These are phyloP conservation scores for Ligdia adustata DNA, from an alignment of 2,888 invertebrate species.

Conservation along the genomic window DNA sequence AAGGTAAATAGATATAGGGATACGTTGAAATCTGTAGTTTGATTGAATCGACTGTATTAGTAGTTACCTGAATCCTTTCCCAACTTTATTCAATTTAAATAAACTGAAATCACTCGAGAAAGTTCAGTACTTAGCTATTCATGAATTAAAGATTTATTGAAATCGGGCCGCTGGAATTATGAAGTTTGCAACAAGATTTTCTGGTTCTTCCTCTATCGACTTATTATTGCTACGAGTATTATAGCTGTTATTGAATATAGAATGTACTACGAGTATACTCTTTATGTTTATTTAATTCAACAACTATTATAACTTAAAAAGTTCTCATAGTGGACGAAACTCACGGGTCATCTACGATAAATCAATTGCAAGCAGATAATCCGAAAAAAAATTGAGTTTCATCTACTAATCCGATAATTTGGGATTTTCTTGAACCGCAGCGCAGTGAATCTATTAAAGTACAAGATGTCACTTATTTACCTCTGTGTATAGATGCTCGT, in stretches of 20 bases:
- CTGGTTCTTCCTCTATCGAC: conserved; percentile 29
- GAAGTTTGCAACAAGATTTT: conserved; percentile 36
- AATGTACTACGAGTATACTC: background rate
- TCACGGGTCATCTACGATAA: too few relatives aligned
- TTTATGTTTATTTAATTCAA: too few relatives aligned
- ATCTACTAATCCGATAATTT: too few relatives aligned
- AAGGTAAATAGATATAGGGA: too few relatives aligned
- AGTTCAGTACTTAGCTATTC: conserved; percentile 11
- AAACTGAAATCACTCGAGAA: conserved; percentile 16
- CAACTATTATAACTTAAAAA: too few relatives aligned
- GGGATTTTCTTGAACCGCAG: too few relatives aligned
- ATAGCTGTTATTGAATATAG: background rate
- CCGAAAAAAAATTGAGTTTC: too few relatives aligned
- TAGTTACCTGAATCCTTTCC: conserved; percentile 3
- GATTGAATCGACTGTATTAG: too few relatives aligned
- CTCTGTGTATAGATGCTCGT: conserved; percentile 79
- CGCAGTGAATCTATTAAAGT: too few relatives aligned
- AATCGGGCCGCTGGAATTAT: conserved; percentile 11
- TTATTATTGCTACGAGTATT: background rate
- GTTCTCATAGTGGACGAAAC: too few relatives aligned
- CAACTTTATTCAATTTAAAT: conserved; percentile 12
- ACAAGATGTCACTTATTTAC: too few relatives aligned
- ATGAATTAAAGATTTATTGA: conserved; percentile 20
- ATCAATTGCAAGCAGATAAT: too few relatives aligned
- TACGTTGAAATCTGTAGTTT: conserved; percentile 1